Conservation (phyloP, 2,888 invertebrate species). For the Esperia sulphurella region DNA sequence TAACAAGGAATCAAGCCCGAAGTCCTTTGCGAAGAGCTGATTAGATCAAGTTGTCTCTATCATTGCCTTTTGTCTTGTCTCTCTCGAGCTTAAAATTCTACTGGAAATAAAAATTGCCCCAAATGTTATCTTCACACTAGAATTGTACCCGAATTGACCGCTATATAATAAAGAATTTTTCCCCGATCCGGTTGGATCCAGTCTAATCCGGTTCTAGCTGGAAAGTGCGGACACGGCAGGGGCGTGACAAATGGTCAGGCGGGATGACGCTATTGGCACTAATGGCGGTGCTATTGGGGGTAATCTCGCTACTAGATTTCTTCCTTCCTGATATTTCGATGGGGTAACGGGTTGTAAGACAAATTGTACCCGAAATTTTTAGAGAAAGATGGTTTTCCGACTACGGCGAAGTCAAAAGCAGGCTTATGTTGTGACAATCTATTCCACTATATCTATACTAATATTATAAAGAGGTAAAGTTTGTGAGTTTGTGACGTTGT, state of each 20-base stretch:
- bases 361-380: neutral
- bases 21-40: no score
- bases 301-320: neutral
- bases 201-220: neutral
- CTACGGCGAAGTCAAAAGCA: no score
- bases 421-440: neutral
- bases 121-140: no score
- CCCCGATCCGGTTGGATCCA: neutral
- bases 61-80: no score
- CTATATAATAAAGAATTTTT: neutral
- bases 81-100: no score
- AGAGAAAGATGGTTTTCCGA: neutral
- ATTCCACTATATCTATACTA: no score
- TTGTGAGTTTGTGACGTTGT: no score
- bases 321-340: neutral
- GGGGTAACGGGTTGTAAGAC: neutral
- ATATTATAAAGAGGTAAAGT: no score
- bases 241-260: conserved; percentile 54
- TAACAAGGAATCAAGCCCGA: no score
- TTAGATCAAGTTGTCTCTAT: no score
- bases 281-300: conserved; percentile 27
- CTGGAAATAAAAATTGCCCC: no score
- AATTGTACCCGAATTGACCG: neutral
- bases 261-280: conserved; percentile 52
- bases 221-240: conserved; percentile 8